Evolutionary conservation across 2,797 vertebrate genomes (phyloP).

Genomic region (Stomatorhinus walkeri): DNA sequence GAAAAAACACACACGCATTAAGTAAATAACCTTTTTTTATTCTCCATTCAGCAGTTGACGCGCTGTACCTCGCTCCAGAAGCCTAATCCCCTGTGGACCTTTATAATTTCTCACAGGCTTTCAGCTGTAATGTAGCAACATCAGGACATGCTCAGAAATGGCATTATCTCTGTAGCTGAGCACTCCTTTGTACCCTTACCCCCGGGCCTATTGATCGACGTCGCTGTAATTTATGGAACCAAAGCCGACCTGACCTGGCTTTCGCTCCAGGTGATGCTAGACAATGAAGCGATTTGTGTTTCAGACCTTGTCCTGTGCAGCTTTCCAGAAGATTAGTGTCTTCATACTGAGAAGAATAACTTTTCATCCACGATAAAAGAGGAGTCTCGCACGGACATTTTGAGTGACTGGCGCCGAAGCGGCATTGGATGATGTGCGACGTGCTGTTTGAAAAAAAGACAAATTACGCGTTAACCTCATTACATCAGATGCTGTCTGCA

Average conservation of each 20-base stretch:
- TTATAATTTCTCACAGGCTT: constrained; percentile 15
- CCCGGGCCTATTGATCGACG: constrained; percentile 10
- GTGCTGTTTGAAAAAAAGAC: neutral
- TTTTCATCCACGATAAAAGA: neutral
- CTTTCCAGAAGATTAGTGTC: neutral
- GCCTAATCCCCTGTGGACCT: neutral
- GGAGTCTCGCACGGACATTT: neutral
- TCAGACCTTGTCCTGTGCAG: neutral
- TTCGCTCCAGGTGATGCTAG: neutral
- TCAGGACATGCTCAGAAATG: constrained; percentile 8
- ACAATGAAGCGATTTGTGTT: constrained; percentile 8
- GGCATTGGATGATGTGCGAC: neutral
- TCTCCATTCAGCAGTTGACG: constrained; percentile 12
- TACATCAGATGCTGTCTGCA: neutral
- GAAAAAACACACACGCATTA: constrained; percentile 9
- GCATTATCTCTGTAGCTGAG: constrained; percentile 16
- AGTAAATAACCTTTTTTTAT: constrained; percentile 22
- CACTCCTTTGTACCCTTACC: neutral
- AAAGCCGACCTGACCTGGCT: neutral
- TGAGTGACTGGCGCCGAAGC: neutral
- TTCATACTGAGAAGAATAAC: constrained; percentile 11
- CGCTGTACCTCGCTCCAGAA: neutral
- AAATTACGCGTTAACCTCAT: neutral
- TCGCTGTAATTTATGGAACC: constrained; percentile 17
- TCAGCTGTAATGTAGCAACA: constrained; percentile 10